Evolutionary conservation across 2,797 vertebrate genomes (phyloP).

Genomic region (Cryptoprocta ferox): DNA sequence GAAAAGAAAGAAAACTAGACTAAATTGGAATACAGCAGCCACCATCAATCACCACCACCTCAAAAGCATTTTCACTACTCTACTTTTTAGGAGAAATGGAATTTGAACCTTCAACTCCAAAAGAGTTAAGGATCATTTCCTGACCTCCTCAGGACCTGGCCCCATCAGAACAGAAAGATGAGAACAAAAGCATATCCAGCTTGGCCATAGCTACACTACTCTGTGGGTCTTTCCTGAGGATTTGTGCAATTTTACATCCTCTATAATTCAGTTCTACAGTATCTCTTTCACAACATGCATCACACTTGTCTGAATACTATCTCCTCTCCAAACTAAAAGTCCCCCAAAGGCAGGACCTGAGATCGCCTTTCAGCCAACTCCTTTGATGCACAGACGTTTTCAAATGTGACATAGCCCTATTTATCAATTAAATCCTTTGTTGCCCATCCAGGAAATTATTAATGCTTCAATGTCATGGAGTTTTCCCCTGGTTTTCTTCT

Average conservation of each 20-base stretch:
- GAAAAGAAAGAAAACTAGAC: background rate
- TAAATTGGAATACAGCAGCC: background rate
- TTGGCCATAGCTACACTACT: background rate
- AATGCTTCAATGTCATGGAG: background rate
- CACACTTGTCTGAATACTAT: background rate
- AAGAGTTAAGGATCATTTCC: background rate
- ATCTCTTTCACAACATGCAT: background rate
- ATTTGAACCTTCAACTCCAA: conserved; percentile 31
- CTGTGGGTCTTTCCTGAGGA: background rate
- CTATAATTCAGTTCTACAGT: background rate
- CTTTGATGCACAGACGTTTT: background rate
- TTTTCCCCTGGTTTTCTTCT: background rate
- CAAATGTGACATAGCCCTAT: background rate
- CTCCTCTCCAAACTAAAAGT: background rate
- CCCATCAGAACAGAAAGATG: background rate
- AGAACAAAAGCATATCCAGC: background rate
- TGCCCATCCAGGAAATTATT: background rate
- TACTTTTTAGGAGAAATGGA: background rate
- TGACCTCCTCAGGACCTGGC: background rate
- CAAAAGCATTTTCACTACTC: background rate
- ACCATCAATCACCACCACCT: background rate
- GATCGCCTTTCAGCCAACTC: background rate
- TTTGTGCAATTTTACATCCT: background rate
- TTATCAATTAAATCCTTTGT: background rate
- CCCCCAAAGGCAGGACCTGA: background rate